These are phyloP conservation scores for Alosa alosa DNA, from an alignment of 2,113 vertebrate genomes.

Conservation along the genomic window DNA sequence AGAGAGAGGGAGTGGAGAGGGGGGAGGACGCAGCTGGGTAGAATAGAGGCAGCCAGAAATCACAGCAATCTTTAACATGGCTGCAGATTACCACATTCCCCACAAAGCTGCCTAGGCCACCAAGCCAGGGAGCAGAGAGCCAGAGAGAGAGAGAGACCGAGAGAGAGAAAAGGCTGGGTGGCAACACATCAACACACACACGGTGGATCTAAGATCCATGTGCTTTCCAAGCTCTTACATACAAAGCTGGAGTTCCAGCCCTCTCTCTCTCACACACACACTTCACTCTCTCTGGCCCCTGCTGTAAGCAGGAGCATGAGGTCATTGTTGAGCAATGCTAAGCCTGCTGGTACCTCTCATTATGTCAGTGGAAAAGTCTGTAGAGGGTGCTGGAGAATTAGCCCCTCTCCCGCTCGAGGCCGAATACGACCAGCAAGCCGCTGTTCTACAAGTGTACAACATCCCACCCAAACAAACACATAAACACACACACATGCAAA, in stretches of 20 bases:
- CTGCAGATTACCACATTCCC: conserved; percentile 49
- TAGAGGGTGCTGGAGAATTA: conserved; percentile 14
- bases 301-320: conserved; percentile 52
- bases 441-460: conserved; percentile 1
- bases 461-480: background rate
- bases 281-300: conserved; percentile 27
- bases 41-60: conserved; percentile 43
- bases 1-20: background rate
- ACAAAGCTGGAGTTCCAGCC: background rate
- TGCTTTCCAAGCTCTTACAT: conserved; percentile 14
- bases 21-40: conserved; percentile 42
- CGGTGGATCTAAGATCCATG: conserved; percentile 46
- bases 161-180: background rate
- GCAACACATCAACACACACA: background rate
- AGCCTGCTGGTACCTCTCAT: conserved; percentile 48
- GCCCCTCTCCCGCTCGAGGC: conserved; percentile 26
- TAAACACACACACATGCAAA: conserved; percentile 17
- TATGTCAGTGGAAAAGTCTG: conserved; percentile 30
- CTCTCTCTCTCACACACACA: background rate
- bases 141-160: background rate
- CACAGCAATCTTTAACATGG: conserved; percentile 61
- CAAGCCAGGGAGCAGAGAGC: conserved; percentile 4
- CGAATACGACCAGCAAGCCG: background rate
- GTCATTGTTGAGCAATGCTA: conserved; percentile 68
- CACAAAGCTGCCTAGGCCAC: conserved; percentile 48